A percentile compares a stretch with the other conserved stretches of the same genome.
These are phyloP conservation scores for Tetrax tetrax DNA, from an alignment of 2,113 vertebrate genomes.

Conservation along the genomic window DNA sequence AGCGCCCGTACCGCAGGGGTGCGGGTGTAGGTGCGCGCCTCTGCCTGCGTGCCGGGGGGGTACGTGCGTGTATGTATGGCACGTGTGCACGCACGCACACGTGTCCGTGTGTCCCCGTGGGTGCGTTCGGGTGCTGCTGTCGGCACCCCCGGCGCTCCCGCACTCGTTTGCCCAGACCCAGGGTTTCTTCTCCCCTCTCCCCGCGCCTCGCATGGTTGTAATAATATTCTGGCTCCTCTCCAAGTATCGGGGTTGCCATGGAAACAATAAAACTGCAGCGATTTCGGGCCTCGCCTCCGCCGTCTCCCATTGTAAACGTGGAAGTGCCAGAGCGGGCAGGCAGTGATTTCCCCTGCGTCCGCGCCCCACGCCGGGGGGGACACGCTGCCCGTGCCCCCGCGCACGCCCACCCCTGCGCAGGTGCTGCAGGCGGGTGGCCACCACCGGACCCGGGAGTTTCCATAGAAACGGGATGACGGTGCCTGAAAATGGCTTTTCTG, in stretches of 20 bases:
- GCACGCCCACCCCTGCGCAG: neutral
- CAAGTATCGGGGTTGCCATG: slow-evolving; percentile 62
- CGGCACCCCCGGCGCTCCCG: neutral
- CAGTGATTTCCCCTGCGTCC: neutral
- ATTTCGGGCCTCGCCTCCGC: neutral
- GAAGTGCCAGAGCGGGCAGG: neutral
- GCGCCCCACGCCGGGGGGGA: neutral
- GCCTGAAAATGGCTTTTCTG: neutral
- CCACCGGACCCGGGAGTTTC: neutral
- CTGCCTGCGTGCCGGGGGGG: neutral
- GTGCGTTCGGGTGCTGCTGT: neutral
- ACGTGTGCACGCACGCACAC: neutral
- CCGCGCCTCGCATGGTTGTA: neutral
- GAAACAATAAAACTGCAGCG: slow-evolving; percentile 62
- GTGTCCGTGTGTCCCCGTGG: neutral
- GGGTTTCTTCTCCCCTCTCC: neutral
- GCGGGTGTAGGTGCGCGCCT: too few relatives aligned
- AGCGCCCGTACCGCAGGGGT: neutral
- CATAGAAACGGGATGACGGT: neutral
- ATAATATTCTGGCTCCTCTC: slow-evolving; percentile 14
- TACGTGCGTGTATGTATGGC: accelerated
- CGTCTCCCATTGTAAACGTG: neutral
- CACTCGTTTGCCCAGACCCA: neutral
- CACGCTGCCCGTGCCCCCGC: neutral
- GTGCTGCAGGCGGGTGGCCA: neutral